Percentiles rank a stretch among this genome's conserved stretches.
Conservation (phyloP, 2,797 vertebrate genomes). For the Mormyrus proboscirostris region DNA sequence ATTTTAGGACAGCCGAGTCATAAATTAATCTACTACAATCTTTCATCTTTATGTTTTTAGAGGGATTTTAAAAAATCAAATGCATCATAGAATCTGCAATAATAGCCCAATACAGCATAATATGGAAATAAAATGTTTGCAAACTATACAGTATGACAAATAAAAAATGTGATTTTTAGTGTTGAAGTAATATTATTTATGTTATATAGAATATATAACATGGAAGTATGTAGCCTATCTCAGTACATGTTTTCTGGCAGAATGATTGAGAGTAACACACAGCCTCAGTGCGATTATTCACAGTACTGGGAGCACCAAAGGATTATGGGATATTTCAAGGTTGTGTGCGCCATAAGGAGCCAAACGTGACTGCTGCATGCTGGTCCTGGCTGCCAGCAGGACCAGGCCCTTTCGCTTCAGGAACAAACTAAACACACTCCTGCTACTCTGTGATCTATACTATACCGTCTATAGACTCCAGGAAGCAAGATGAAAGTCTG, state of each 20-base stretch:
- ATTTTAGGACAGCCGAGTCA: not conserved
- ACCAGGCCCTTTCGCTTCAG: not conserved
- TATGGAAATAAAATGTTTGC: not conserved
- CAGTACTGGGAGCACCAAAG: not conserved
- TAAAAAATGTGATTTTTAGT: not conserved
- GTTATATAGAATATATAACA: not conserved
- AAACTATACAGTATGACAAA: not conserved
- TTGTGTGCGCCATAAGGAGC: not conserved
- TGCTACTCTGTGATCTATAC: not conserved
- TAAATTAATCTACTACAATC: not conserved
- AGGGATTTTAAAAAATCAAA: not conserved
- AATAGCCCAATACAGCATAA: not conserved
- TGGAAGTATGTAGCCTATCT: not conserved
- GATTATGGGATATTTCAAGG: not conserved
- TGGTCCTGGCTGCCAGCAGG: not conserved
- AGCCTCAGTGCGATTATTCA: not conserved
- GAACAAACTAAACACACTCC: not conserved
- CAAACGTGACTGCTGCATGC: not conserved
- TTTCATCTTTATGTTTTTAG: not conserved
- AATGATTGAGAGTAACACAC: not conserved
- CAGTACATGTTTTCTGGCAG: not conserved
- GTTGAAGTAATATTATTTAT: not conserved
- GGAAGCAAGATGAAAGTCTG: not conserved
- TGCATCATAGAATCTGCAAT: not conserved
- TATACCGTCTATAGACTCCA: not conserved